Evolutionary conservation across 2,797 vertebrate genomes (phyloP), one percentile per base, ranked within the genome.

Genomic region (Psittacula derbiana): DNA sequence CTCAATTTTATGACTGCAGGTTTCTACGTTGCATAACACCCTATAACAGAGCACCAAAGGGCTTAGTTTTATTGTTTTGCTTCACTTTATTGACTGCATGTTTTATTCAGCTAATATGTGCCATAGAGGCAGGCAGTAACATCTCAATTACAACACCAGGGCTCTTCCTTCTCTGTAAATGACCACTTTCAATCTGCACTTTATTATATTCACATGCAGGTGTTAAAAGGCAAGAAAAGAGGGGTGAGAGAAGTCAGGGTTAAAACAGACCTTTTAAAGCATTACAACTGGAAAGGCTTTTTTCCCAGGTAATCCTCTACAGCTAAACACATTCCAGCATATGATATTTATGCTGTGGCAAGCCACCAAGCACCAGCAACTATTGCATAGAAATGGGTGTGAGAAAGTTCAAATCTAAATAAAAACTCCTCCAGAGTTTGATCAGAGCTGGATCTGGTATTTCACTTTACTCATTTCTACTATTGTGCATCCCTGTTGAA

Each of bases 31-130:
- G 97, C 98, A 80, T 95, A 96, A 97, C 97, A 97, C 93, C 93
- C 96, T 84, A 89, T 95, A 95, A 97, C 96, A 91, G 91, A 92
- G 95, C 97, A 97, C 96, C 97, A 95, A 96, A 97, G 97, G 83
- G 93, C 95, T 95, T 71, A 28, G 58, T 97, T 98, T 98, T 98
- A 98, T 94, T 95, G 97, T 94, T 97, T 95, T 91, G 97, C 92
- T 98, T 97, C 95, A 96, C 97, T 98, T 98, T 97, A 98, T 97
- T 97, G 97, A 97, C 92, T 97, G 80, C 55, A 75, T 93, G 90
- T 84, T 98, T 98, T 97, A 98, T 96, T 97, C 95, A 85, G 97
- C 96, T 96, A 95, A 96, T 96, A 97, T 93, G 91, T 90, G 88
- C 97, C 66, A 31, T 47, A 81, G 94, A 95, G 80, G 94, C 89